phyloP scores from a whole-genome alignment of 2,113 vertebrate genomes.

The Quiscalus mexicanus region DNA sequence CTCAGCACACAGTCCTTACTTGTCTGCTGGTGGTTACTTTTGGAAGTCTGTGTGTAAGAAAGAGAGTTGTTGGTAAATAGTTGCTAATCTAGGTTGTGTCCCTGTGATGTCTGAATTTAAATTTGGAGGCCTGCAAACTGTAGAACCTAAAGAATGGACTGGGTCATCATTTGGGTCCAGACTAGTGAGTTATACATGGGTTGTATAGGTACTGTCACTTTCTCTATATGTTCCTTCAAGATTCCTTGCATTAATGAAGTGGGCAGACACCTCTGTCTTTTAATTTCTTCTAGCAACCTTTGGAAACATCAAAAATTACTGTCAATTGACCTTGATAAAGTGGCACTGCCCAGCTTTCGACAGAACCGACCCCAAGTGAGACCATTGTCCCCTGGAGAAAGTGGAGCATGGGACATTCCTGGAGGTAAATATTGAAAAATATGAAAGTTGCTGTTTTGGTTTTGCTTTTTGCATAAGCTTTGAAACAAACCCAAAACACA shows the following conservation, averaged over 20 bases:
- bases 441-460: background rate
- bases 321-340: conserved; percentile 95
- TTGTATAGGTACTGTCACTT: background rate
- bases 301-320: conserved; percentile 99
- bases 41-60: background rate
- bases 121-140: background rate
- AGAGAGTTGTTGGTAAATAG: background rate
- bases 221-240: background rate
- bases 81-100: background rate
- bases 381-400: conserved; percentile 95
- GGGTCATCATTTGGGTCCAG: background rate
- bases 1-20: background rate
- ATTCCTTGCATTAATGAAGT: background rate
- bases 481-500: background rate
- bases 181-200: background rate
- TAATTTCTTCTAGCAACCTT: conserved; percentile 84
- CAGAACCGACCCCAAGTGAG: conserved; percentile 94
- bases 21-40: background rate
- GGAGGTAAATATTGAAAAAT: conserved; percentile 82
- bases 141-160: background rate
- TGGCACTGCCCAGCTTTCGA: conserved; percentile 89
- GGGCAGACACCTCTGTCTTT: background rate
- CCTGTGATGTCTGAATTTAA: background rate
- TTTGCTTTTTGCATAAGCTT: background rate
- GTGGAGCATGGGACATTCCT: conserved; percentile 97